Conservation (phyloP, 1,140 invertebrate species). For the Tetramorium simillimum region DNA sequence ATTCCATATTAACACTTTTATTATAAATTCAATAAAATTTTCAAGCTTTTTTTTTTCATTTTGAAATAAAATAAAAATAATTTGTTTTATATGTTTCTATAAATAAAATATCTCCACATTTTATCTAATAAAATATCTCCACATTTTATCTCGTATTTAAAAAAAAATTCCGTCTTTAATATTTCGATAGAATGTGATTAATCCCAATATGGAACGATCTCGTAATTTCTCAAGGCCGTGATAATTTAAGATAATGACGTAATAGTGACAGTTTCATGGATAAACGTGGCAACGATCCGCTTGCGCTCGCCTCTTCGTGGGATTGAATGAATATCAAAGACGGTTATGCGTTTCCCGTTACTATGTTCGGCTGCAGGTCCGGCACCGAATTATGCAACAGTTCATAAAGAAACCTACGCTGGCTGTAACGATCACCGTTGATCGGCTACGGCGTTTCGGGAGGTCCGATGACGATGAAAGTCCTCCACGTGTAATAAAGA, state of each 20-base stretch:
- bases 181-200: background rate
- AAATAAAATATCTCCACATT: background rate
- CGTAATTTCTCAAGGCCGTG: constrained; percentile 13
- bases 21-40: background rate
- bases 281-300: background rate
- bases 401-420: constrained; percentile 29
- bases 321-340: background rate
- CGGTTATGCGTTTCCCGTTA: constrained; percentile 42
- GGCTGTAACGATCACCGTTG: background rate
- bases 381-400: constrained; percentile 59
- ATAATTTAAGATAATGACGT: constrained; percentile 17
- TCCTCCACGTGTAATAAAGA: background rate
- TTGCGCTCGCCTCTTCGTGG: background rate
- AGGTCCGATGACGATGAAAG: constrained; percentile 54
- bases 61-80: background rate
- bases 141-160: background rate
- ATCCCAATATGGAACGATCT: background rate
- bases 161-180: background rate
- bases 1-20: too few species aligned
- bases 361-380: background rate
- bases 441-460: constrained; percentile 4
- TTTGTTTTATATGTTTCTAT: background rate
- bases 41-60: background rate
- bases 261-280: background rate
- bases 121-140: background rate